phyloP scores from a whole-genome alignment of 2,888 invertebrate species.

The Esperia sulphurella region DNA sequence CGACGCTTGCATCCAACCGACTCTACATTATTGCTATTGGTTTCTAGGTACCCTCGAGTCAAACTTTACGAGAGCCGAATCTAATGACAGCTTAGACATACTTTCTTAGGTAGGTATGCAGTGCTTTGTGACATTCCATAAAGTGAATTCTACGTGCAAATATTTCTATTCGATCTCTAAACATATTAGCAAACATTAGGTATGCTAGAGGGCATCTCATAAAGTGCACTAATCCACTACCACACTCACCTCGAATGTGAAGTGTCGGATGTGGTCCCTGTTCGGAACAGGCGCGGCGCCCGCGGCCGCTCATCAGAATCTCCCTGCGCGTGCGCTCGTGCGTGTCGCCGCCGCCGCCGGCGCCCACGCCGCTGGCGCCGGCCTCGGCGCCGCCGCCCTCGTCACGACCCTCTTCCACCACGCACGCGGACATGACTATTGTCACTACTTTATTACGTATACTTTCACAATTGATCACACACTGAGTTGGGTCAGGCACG shows the following conservation, averaged over 20 bases:
- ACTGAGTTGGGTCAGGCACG: neutral
- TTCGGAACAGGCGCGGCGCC: conserved; percentile 83
- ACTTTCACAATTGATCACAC: neutral
- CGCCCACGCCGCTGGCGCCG: conserved; percentile 23
- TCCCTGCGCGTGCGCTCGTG: conserved; percentile 69
- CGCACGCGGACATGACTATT: conserved; percentile 66
- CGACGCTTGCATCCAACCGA: no score
- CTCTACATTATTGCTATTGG: no score
- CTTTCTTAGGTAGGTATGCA: no score
- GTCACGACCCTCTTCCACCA: conserved; percentile 65
- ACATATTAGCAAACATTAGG: no score
- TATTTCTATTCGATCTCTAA: no score
- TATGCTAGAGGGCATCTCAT: no score
- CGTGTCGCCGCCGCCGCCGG: conserved; percentile 46
- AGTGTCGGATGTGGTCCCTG: conserved; percentile 84
- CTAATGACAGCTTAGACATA: no score
- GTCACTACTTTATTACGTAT: neutral
- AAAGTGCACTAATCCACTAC: conserved; percentile 2
- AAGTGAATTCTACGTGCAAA: no score
- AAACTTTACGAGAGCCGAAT: no score
- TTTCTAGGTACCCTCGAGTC: no score
- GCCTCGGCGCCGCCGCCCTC: conserved; percentile 49
- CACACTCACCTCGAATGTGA: conserved; percentile 44
- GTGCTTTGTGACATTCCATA: no score
- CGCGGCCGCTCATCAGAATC: conserved; percentile 75